Evolutionary conservation across 2,888 invertebrate genomes (phyloP).

Genomic region (Venusia cambrica): DNA sequence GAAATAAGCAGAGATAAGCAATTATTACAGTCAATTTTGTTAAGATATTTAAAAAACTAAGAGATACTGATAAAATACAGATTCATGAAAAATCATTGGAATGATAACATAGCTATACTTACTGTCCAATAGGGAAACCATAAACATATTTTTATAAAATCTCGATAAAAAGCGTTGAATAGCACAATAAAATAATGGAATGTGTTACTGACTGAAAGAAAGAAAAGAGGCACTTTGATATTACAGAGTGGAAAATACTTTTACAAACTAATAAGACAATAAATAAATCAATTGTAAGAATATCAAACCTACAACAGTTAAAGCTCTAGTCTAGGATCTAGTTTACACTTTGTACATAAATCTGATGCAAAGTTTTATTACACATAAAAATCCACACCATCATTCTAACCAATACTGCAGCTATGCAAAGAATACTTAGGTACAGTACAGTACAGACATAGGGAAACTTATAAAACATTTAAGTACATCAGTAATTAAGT

Average conservation of each 20-base stretch:
- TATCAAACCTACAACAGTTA: constrained; percentile 68
- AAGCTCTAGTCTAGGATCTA: constrained; percentile 73
- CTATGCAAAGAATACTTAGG: constrained; percentile 60
- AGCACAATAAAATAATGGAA: constrained; percentile 6
- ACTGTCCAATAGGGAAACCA: constrained; percentile 31
- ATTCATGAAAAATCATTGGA: constrained; percentile 53
- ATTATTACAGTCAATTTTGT: constrained; percentile 26
- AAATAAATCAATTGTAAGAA: constrained; percentile 54
- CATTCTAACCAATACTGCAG: no score
- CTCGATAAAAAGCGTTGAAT: constrained; percentile 14
- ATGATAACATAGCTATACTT: constrained; percentile 52
- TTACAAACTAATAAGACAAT: constrained; percentile 39
- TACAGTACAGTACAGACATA: constrained; percentile 45
- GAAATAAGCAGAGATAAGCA: constrained; percentile 52
- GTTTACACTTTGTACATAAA: constrained; percentile 75
- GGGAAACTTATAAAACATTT: constrained; percentile 66
- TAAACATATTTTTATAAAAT: constrained; percentile 33
- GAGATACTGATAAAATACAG: constrained; percentile 55
- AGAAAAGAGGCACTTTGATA: no score
- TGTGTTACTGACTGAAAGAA: constrained; percentile 21
- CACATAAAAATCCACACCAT: no score
- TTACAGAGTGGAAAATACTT: constrained; percentile 21
- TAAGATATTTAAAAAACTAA: constrained; percentile 26
- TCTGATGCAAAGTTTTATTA: constrained; percentile 42
- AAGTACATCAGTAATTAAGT: constrained; percentile 71